These are phyloP conservation scores for Acronicta psi DNA, from an alignment of 2,888 invertebrate genomes.

Conservation along the genomic window DNA sequence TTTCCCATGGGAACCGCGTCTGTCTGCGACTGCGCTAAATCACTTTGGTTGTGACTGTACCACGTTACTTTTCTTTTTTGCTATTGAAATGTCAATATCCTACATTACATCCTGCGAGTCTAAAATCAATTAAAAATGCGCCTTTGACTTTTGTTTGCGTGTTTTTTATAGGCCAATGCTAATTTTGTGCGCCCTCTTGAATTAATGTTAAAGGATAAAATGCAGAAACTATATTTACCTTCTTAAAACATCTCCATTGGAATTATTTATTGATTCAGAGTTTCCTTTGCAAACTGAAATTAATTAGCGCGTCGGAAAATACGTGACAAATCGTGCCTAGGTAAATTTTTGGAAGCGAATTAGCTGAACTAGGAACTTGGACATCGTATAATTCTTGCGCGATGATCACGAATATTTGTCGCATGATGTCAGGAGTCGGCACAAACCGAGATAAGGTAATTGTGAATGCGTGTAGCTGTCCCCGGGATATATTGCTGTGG, in stretches of 20 bases:
- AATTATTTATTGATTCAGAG: not conserved
- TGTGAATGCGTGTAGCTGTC: conserved; percentile 86
- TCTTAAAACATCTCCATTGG: no score
- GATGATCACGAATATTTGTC: conserved; percentile 80
- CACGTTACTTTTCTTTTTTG: conserved; percentile 78
- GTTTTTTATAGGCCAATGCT: conserved; percentile 15
- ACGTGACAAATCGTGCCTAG: conserved; percentile 13
- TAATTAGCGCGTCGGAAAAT: conserved; percentile 9
- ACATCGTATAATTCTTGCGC: conserved; percentile 19
- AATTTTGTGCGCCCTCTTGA: conserved; percentile 10
- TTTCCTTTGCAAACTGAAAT: conserved; percentile 12
- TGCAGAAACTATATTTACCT: no score
- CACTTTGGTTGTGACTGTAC: conserved; percentile 72
- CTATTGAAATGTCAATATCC: conserved; percentile 85
- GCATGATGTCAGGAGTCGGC: conserved; percentile 81
- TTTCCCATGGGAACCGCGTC: conserved; percentile 87
- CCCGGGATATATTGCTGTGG: conserved; percentile 75
- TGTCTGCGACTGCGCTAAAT: conserved; percentile 77
- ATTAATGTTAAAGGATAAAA: conserved; percentile 1
- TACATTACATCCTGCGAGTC: conserved; percentile 57
- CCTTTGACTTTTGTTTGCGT: conserved; percentile 51
- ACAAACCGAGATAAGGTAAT: conserved; percentile 82
- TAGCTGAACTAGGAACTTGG: conserved; percentile 11
- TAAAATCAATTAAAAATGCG: conserved; percentile 75
- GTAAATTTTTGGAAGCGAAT: conserved; percentile 14